Evolutionary conservation across 1,140 invertebrate genomes (phyloP).

Genomic region (Orius laevigatus): DNA sequence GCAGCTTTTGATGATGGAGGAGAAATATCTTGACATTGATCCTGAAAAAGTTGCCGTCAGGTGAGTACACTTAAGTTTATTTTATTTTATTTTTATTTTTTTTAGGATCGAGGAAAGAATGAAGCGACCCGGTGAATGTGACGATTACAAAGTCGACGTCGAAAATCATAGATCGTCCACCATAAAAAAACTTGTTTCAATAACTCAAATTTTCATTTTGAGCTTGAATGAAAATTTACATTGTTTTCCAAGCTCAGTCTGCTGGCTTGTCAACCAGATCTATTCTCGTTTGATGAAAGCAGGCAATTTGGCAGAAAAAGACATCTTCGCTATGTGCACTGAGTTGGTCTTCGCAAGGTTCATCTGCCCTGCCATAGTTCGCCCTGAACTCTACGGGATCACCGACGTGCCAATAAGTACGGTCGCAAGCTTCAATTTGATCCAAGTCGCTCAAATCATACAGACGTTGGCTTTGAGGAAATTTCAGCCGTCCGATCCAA

Average conservation of each 20-base stretch:
- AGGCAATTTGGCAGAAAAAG: constrained; percentile 40
- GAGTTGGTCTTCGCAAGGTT: constrained; percentile 89
- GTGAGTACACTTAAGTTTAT: constrained; percentile 29
- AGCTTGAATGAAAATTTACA: constrained; percentile 75
- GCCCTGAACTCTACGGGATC: constrained; percentile 91
- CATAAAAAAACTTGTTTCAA: constrained; percentile 61
- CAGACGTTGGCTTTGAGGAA: constrained; percentile 76
- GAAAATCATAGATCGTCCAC: constrained; percentile 58
- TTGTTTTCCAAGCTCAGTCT: constrained; percentile 75
- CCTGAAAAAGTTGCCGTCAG: constrained; percentile 65
- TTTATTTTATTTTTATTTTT: constrained; percentile 16
- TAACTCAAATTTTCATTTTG: constrained; percentile 67
- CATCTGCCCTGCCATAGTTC: constrained; percentile 90
- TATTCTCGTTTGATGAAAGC: constrained; percentile 49
- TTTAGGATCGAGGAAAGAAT: constrained; percentile 50
- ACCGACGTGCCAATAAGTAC: constrained; percentile 85
- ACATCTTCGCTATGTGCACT: constrained; percentile 64
- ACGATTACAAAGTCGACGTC: constrained; percentile 48
- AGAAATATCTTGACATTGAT: constrained; percentile 84
- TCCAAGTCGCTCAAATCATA: constrained; percentile 76
- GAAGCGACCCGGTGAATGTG: constrained; percentile 65
- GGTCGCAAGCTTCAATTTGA: constrained; percentile 80
- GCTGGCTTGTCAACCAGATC: constrained; percentile 61
- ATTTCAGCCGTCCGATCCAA: constrained; percentile 58
- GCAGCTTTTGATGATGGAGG: constrained; percentile 81